A percentile compares a stretch with the other conserved stretches of the same genome.
phyloP scores from a whole-genome alignment of 2,113 vertebrate genomes.

The Dunckerocampus dactyliophorus region DNA sequence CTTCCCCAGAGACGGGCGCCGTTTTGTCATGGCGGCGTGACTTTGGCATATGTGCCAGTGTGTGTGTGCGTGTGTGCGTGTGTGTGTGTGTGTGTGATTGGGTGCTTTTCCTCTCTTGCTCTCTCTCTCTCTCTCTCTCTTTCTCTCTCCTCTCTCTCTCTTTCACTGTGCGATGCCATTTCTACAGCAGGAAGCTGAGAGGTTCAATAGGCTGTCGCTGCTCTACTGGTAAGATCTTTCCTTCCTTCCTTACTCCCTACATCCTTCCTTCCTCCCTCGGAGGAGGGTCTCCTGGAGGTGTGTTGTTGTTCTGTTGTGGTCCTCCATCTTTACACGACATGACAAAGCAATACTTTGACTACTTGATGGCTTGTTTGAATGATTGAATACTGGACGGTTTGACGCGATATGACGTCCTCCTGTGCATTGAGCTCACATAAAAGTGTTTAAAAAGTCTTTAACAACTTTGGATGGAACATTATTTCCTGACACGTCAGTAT shows the following conservation, averaged over 20 bases:
- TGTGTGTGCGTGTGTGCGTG: slow-evolving; percentile 18
- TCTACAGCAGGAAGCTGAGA: slow-evolving; percentile 74
- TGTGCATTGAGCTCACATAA: no score
- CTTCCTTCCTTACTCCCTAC: background rate
- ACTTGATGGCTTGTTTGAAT: no score
- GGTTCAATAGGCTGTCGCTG: slow-evolving; percentile 79
- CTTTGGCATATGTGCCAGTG: background rate
- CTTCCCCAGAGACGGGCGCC: slow-evolving; percentile 4
- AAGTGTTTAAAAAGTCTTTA: no score
- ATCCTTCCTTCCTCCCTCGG: background rate
- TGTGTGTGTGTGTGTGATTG: slow-evolving; percentile 11
- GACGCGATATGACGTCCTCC: no score
- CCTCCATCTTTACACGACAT: background rate
- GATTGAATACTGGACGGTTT: no score
- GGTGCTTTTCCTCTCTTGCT: slow-evolving; percentile 8
- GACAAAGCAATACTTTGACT: no score
- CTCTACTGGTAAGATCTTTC: slow-evolving; percentile 76
- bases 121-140: slow-evolving; percentile 10
- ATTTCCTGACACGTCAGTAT: no score
- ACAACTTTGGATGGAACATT: no score
- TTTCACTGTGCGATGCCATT: slow-evolving; percentile 71
- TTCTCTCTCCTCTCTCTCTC: background rate
- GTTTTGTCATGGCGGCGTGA: slow-evolving; percentile 17
- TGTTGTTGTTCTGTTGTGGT: slow-evolving; percentile 3
- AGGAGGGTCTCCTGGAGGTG: background rate